These are phyloP conservation scores for Lepus europaeus DNA, from an alignment of 2,113 vertebrate genomes.

Conservation along the genomic window DNA sequence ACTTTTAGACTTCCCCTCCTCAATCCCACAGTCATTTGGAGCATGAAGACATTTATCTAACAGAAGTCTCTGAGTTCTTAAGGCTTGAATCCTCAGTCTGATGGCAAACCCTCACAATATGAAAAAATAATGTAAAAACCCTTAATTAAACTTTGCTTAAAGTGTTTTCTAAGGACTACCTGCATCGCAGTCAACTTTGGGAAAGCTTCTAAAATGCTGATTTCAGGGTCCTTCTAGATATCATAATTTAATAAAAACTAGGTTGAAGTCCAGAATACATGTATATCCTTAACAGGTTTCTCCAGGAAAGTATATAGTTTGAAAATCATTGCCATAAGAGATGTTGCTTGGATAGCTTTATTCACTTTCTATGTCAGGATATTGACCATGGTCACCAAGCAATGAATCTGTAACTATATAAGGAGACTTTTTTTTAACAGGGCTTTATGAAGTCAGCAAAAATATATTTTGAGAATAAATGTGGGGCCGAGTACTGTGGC, in stretches of 20 bases:
- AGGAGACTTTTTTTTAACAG: neutral
- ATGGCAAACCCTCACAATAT: neutral
- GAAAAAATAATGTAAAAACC: slow-evolving; percentile 19
- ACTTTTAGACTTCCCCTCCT: neutral
- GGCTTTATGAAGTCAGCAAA: slow-evolving; percentile 31
- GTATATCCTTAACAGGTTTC: slow-evolving; percentile 12
- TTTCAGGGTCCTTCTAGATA: neutral
- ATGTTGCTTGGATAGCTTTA: neutral
- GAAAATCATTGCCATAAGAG: slow-evolving; percentile 5
- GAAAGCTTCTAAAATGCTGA: slow-evolving; percentile 35
- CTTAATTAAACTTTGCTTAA: slow-evolving; percentile 41
- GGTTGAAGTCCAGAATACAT: slow-evolving; percentile 5
- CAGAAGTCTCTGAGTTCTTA: neutral
- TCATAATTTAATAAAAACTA: slow-evolving; percentile 34
- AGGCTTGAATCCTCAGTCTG: slow-evolving; percentile 8
- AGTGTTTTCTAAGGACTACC: neutral
- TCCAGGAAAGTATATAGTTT: neutral
- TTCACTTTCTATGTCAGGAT: neutral
- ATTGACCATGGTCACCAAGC: neutral
- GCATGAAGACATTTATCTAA: slow-evolving; percentile 33
- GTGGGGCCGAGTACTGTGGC: no score
- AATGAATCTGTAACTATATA: neutral
- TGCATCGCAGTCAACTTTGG: slow-evolving; percentile 6
- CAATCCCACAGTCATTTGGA: slow-evolving; percentile 40
- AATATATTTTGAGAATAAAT: neutral